Percentiles rank a stretch among this genome's conserved stretches.
These are phyloP conservation scores for Lasioglossum morio DNA, from an alignment of 2,888 invertebrate species.

Conservation along the genomic window DNA sequence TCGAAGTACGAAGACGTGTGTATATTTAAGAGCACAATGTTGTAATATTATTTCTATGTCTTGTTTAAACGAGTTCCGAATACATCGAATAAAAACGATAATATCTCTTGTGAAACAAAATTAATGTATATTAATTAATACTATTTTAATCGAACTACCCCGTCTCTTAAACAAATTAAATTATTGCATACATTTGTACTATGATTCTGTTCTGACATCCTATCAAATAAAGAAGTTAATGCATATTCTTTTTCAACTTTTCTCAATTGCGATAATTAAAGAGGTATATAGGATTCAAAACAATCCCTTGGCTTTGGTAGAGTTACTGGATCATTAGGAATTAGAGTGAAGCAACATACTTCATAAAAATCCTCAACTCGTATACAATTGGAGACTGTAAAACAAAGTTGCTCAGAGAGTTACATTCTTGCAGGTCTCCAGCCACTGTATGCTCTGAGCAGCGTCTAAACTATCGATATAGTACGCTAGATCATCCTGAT, in stretches of 20 bases:
- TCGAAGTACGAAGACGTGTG: conserved; percentile 20
- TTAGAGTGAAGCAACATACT: not conserved
- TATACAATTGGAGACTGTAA: not conserved
- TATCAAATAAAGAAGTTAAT: not conserved
- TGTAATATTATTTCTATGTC: not conserved
- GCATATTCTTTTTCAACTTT: not conserved
- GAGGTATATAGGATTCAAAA: conserved; percentile 9
- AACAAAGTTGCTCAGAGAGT: conserved; percentile 16
- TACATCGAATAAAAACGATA: conserved; percentile 3
- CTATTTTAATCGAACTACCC: conserved; percentile 26
- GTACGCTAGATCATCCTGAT: conserved; percentile 77
- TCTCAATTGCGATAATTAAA: not conserved
- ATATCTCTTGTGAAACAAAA: conserved; percentile 9
- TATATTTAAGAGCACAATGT: conserved; percentile 14
- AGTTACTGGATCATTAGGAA: not conserved
- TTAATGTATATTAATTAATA: conserved; percentile 3
- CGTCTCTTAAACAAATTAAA: not conserved
- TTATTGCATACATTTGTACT: conserved; percentile 20
- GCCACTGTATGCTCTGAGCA: conserved; percentile 76
- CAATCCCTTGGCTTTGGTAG: not conserved
- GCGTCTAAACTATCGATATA: conserved; percentile 79
- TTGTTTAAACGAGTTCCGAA: not conserved
- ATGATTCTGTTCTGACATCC: not conserved
- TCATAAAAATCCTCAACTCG: not conserved
- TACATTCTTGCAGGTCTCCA: conserved; percentile 67